These are phyloP conservation scores for Recurvirostra avosetta DNA, from an alignment of 2,113 vertebrate species.

Conservation along the genomic window DNA sequence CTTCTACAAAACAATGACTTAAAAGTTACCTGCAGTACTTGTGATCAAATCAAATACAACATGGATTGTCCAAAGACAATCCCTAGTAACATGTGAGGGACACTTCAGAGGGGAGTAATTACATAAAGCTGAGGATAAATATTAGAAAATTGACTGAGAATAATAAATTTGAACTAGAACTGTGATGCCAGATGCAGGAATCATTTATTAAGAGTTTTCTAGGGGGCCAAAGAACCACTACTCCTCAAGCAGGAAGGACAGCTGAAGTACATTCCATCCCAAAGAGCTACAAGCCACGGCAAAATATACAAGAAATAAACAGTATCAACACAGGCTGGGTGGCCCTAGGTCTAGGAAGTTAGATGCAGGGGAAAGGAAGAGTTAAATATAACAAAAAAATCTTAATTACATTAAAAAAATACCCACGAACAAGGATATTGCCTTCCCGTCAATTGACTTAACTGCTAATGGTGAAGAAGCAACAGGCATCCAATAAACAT, in stretches of 20 bases:
- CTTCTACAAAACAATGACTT: background rate
- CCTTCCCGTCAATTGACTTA: background rate
- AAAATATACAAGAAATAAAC: background rate
- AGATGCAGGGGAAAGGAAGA: background rate
- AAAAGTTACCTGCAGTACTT: background rate
- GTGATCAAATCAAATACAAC: background rate
- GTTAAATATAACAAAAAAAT: background rate
- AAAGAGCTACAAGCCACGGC: background rate
- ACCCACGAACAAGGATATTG: background rate
- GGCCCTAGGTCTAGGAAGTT: background rate
- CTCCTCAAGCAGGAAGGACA: background rate
- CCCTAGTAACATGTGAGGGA: accelerated
- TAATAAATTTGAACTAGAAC: background rate
- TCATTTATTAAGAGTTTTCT: background rate
- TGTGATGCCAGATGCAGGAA: background rate
- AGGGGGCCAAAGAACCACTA: background rate
- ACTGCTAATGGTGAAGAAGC: background rate
- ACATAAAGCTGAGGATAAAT: background rate
- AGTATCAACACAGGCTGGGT: background rate
- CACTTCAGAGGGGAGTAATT: background rate
- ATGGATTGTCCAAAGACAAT: background rate
- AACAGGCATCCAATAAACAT: background rate
- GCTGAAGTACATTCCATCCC: background rate
- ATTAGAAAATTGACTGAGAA: background rate
- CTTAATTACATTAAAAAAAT: background rate